Base-by-base conservation (phyloP, 2,113 vertebrate species). In the Sigmodon hispidus region DNA sequence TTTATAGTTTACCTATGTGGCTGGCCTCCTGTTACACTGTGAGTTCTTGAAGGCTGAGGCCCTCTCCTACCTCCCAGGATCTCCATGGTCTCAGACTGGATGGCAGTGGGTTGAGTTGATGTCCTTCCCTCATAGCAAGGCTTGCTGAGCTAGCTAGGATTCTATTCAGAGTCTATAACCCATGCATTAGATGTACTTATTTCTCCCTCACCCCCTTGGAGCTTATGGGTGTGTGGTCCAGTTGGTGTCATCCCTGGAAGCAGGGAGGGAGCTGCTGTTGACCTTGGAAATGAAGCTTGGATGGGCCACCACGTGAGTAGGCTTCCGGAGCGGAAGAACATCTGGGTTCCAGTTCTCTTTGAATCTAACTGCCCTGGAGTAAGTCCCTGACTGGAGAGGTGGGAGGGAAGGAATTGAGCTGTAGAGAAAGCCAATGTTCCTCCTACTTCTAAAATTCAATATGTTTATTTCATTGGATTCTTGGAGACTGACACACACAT, bases 381-480 rank as follows among this genome's bases (percentile, higher is more conserved):
- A 67, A 21, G 26, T 83, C 50, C 40, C 36, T 57, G 55, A 19
- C 55, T 57, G 16, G 55, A 57, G 55, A 17, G 55, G 0, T 13
- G 8, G 70, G 17, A 77, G n/a, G 89, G 45, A 67, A 52, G 91
- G 63, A n/a, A 50, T 15, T 6, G 29, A 36, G 36, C 21, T 48
- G 3, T 17, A 55, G 77, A 77, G 72, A 87, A 15, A 91, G 84
- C 77, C 4, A 59, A 67, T 31, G 48, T 29, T 61, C 21, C 86
- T 96, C 75, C 57, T 34, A 24, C 48, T 69, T 43, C 24, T 90
- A 61, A 70, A 72, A 75, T 67, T 79, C 40, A 40, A 45, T 77
- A 17, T 65, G 48, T 94, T 85, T 89, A 40, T 77, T 81, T 95
- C 76, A 88, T 84, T 36, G 55, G 63, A 76, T 83, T 90, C 85